Base-by-base conservation (phyloP, 2,113 vertebrate genomes). In the Microcebus murinus region DNA sequence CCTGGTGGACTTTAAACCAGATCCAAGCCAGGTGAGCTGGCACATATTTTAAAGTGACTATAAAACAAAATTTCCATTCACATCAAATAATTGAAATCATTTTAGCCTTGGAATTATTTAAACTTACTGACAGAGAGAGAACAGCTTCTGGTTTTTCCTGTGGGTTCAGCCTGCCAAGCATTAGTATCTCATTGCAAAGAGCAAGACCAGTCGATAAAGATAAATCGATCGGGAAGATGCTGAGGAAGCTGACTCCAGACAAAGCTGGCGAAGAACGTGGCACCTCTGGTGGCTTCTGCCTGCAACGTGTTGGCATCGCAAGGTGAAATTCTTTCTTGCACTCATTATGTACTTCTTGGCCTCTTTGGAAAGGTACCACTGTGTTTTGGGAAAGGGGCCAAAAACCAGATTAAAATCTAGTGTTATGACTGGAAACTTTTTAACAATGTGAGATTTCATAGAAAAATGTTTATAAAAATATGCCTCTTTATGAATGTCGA, bases 321-420 rank as follows among this genome's bases (percentile, higher is more conserved):
- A 1, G 1, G n/a, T 42, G 39, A 95, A 36, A 31, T 52, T 42
- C 59, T 83, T 50, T 48, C 13, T 25, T 36, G 8, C 57, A 9
- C 25, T 68, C 65, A 1, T 25, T 31, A 1, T 31, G 23, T 36
- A 8, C 23, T 52, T 91, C 36, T 11, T 63, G 57, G 82, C 11
- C 93, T 50, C 74, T 93, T 92, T 36, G 74, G 48, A 94, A 93
- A 94, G 86, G 74, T 71, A n/a, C 59, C 52, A 31, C 31, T 77
- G 39, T 34, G 39, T 90, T 94, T 96, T 81, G 91, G 70, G 86
- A 87, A 79, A 90, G 18, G 29, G 48, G 5, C 68, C 83, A 86
- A 96, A 84, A 82, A 85, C 20, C 6, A 94, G 34, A 94, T 91
- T 59, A 84, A 93, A 95, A 92, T 93, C 63, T 96, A 90, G 17